Evolutionary conservation across 2,888 invertebrate genomes (phyloP).

Genomic region (Himalopsyche japonica): DNA sequence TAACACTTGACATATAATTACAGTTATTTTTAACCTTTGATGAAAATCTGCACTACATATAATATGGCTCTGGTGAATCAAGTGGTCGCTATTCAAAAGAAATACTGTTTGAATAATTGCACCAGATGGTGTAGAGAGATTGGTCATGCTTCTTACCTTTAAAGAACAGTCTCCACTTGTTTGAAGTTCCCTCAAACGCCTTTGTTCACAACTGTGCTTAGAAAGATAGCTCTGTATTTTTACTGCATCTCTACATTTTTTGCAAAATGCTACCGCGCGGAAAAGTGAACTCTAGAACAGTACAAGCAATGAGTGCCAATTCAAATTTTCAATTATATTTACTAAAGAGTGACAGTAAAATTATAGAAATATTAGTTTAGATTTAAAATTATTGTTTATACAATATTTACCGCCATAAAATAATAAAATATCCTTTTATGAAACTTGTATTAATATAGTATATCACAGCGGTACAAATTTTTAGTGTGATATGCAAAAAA

Average conservation of each 20-base stretch:
- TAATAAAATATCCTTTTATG: too few species aligned
- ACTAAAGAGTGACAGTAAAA: too few species aligned
- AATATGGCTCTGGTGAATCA: neutral
- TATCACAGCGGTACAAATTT: too few species aligned
- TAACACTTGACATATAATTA: too few species aligned
- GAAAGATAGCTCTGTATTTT: neutral
- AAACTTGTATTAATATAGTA: too few species aligned
- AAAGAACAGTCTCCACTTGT: slow-evolving; percentile 5
- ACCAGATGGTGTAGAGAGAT: slow-evolving; percentile 12
- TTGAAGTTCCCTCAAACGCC: neutral
- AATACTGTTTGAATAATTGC: slow-evolving; percentile 7
- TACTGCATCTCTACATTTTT: neutral
- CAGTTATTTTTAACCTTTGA: neutral
- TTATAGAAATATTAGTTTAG: too few species aligned
- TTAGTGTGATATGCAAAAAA: too few species aligned
- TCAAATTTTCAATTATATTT: too few species aligned
- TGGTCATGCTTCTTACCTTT: slow-evolving; percentile 15
- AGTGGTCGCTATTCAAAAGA: neutral
- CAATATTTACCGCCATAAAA: too few species aligned
- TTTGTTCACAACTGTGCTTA: neutral
- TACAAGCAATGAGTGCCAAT: neutral
- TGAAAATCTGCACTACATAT: neutral
- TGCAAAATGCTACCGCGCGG: neutral
- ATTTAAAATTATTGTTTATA: too few species aligned
- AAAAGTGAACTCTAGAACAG: neutral